A percentile compares a stretch with the other conserved stretches of the same genome.
Conservation (phyloP, 2,888 invertebrate species). For the Automeris io region DNA sequence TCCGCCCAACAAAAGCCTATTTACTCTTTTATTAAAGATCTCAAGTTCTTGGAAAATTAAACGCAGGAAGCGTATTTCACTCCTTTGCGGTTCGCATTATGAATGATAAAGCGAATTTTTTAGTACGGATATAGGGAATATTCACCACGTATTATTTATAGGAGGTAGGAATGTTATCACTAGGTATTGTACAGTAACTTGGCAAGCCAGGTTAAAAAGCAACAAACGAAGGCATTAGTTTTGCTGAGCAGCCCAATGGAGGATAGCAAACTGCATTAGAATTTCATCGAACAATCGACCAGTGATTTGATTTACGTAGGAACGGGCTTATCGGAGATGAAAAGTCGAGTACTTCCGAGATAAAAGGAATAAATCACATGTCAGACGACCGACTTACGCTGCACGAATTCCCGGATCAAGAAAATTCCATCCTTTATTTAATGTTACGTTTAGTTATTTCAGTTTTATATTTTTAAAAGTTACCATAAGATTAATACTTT, state of each 20-base stretch:
- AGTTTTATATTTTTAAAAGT: neutral
- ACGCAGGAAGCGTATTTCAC: too few relatives aligned
- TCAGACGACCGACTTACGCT: slow-evolving; percentile 59
- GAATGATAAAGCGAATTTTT: too few relatives aligned
- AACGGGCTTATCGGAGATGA: slow-evolving; percentile 50
- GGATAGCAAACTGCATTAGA: slow-evolving; percentile 35
- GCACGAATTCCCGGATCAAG: slow-evolving; percentile 24
- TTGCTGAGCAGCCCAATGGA: slow-evolving; percentile 9
- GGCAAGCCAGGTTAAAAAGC: neutral
- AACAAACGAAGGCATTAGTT: neutral
- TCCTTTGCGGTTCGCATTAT: too few relatives aligned
- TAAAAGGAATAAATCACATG: slow-evolving; percentile 69
- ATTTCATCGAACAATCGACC: slow-evolving; percentile 48
- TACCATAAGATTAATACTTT: too few relatives aligned
- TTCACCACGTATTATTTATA: too few relatives aligned
- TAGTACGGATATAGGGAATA: too few relatives aligned
- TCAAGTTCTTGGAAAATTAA: too few relatives aligned
- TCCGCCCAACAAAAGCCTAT: too few relatives aligned
- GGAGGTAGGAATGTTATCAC: too few relatives aligned
- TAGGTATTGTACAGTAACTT: too few relatives aligned
- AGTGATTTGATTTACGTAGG: slow-evolving; percentile 59
- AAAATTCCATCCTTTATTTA: slow-evolving; percentile 7
- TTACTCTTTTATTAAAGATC: too few relatives aligned
- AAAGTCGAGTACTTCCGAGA: slow-evolving; percentile 53
- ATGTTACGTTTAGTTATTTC: neutral